phyloP scores from a whole-genome alignment of 2,888 invertebrate genomes.

The Agonum fuliginosum region DNA sequence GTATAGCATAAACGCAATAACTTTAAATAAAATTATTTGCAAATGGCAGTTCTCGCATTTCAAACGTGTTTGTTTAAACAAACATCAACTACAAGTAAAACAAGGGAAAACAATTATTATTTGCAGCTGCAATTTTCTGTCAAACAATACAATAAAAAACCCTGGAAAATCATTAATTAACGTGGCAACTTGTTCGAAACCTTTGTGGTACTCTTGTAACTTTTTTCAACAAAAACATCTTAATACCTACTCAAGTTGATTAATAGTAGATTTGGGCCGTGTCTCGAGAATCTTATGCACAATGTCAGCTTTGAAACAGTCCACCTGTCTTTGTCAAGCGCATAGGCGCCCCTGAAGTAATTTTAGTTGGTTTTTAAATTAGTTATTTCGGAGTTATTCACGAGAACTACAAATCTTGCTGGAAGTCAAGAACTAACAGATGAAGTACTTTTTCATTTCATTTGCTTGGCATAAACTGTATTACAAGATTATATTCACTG shows the following conservation, averaged over 20 bases:
- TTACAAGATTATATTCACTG: too few relatives aligned
- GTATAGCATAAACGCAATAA: too few relatives aligned
- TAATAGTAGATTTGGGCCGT: slow-evolving; percentile 8
- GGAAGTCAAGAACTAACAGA: not conserved
- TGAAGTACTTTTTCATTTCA: not conserved
- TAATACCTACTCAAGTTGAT: slow-evolving; percentile 31
- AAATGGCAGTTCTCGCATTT: not conserved
- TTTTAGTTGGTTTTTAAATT: slow-evolving; percentile 20
- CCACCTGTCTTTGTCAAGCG: slow-evolving; percentile 13
- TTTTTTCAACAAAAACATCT: slow-evolving; percentile 15
- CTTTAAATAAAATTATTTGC: too few relatives aligned
- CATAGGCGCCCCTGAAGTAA: slow-evolving; percentile 19
- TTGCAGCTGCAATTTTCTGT: not conserved
- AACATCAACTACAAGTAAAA: not conserved
- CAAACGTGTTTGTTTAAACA: not conserved
- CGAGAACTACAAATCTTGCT: not conserved
- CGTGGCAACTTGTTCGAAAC: not conserved
- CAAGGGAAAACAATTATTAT: not conserved
- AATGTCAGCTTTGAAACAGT: not conserved
- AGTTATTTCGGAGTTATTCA: too few relatives aligned
- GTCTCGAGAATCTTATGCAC: slow-evolving; percentile 23
- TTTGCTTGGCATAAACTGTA: too few relatives aligned
- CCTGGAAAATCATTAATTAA: slow-evolving; percentile 5
- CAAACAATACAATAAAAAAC: slow-evolving; percentile 3
- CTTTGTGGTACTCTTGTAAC: slow-evolving; percentile 12